Percentiles rank a stretch among this genome's conserved stretches.
phyloP scores from a whole-genome alignment of 2,888 invertebrate species.

The Drosophila sordidapex region DNA sequence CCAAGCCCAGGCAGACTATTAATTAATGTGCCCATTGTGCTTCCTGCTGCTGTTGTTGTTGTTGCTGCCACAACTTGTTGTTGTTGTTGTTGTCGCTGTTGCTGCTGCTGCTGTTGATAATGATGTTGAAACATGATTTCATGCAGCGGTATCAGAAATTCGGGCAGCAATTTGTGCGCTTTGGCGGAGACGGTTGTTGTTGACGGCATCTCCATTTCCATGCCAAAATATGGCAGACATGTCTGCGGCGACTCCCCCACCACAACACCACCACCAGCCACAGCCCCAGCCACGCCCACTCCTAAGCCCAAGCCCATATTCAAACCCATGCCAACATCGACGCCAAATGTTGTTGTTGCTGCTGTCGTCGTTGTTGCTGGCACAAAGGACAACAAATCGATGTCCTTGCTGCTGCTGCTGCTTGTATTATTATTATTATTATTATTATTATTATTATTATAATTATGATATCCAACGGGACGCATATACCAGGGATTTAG shows the following conservation, averaged over 20 bases:
- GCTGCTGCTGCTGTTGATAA: slow-evolving; percentile 67
- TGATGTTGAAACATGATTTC: slow-evolving; percentile 80
- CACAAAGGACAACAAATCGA: slow-evolving; percentile 52
- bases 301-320: slow-evolving; percentile 10
- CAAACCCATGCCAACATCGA: slow-evolving; percentile 25
- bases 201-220: slow-evolving; percentile 62
- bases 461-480: slow-evolving; percentile 77
- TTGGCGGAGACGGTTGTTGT: slow-evolving; percentile 46
- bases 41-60: slow-evolving; percentile 46
- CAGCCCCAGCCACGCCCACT: background rate
- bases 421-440: slow-evolving; percentile 4
- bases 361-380: slow-evolving; percentile 40
- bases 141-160: slow-evolving; percentile 79
- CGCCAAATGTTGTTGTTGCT: slow-evolving; percentile 21
- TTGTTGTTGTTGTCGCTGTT: slow-evolving; percentile 48
- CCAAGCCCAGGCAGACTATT: slow-evolving; percentile 56
- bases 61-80: slow-evolving; percentile 25
- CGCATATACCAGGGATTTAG: slow-evolving; percentile 77
- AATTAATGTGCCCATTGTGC: slow-evolving; percentile 63
- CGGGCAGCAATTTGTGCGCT: slow-evolving; percentile 71
- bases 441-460: slow-evolving; percentile 35
- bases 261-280: background rate
- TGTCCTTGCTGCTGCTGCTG: slow-evolving; percentile 45
- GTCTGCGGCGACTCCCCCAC: slow-evolving; percentile 56
- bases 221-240: slow-evolving; percentile 80